Evolutionary conservation across 37 sponge, comb jelly and placozoan species (phyloP), one percentile per base, ranked within the genome.

Genomic region (Lycopodina hypogea): DNA sequence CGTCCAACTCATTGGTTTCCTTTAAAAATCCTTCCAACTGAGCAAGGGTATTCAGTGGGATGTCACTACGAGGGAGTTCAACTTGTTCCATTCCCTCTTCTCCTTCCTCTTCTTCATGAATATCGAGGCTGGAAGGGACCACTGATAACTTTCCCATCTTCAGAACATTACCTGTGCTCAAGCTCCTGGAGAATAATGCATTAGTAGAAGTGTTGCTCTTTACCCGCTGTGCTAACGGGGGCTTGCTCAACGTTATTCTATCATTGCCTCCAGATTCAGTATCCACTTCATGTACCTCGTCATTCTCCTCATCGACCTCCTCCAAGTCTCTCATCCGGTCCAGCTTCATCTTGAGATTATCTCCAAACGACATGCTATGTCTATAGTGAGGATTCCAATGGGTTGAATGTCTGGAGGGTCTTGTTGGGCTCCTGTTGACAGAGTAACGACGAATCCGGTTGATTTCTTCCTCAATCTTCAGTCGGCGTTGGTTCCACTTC

Each of bases 61-160:
- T 63, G 53, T 81, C 82, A 45, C 72, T 81, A 3, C 74, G 82
- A 19, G 82, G 82, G 8, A 81, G 82, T 30, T 66, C 82, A 42
- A 81, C 33, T 33, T 37, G 38, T 0, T 12, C 34, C 19, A 7
- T 26, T 24, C 63, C 35, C 18, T 76, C 62, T 41, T 76, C 76
- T 11, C 45, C 57, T 42, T 48, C 52, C 39, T 71, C 38, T 3
- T 71, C 71, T 42, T 51, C 74, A 1, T 73, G 6, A 35, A 11
- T 32, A 11, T 11, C 37, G 37, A 32, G 68, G 37, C 7, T 11
- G 3, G 68, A 32, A 34, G 37, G 34, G 32, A 35, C 36, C 22
- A 35, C 15, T 24, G 68, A 34, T 24, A 14, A 36, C 21, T 36
- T 28, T 9, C 4, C 9, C 9, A 29, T 3, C 24, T 28, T 6